phyloP scores from a whole-genome alignment of 2,797 vertebrate species.

The Trachops cirrhosus region DNA sequence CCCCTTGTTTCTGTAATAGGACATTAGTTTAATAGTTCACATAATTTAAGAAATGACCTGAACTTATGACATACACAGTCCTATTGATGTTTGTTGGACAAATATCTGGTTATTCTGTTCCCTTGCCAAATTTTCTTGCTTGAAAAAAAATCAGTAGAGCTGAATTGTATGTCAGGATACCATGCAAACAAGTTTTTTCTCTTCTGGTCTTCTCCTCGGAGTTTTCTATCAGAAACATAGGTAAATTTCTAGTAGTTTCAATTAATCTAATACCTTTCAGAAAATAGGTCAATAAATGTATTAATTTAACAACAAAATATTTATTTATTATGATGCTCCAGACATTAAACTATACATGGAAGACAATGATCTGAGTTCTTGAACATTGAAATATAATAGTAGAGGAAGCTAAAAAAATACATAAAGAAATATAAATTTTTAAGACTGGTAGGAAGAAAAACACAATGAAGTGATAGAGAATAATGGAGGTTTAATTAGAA shows the following conservation, averaged over 20 bases:
- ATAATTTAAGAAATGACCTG: background rate
- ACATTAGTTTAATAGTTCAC: background rate
- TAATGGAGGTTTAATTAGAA: background rate
- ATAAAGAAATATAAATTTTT: background rate
- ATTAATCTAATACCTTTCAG: background rate
- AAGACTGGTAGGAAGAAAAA: background rate
- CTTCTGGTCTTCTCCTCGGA: background rate
- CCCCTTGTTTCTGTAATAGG: background rate
- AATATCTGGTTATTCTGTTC: background rate
- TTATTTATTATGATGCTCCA: background rate
- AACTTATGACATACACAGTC: background rate
- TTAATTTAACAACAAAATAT: background rate
- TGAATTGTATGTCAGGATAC: background rate
- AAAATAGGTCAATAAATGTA: background rate
- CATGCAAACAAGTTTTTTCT: background rate
- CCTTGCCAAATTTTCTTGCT: background rate
- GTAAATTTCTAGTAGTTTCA: background rate
- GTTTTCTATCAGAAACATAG: background rate
- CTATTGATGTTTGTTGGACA: background rate
- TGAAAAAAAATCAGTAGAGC: background rate
- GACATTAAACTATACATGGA: background rate
- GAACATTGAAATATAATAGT: background rate
- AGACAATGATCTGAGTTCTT: background rate
- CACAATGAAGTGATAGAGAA: background rate
- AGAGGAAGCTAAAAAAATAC: background rate